Evolutionary conservation across 1,140 invertebrate genomes (phyloP).

Genomic region (Brachionus rotundiformis): DNA sequence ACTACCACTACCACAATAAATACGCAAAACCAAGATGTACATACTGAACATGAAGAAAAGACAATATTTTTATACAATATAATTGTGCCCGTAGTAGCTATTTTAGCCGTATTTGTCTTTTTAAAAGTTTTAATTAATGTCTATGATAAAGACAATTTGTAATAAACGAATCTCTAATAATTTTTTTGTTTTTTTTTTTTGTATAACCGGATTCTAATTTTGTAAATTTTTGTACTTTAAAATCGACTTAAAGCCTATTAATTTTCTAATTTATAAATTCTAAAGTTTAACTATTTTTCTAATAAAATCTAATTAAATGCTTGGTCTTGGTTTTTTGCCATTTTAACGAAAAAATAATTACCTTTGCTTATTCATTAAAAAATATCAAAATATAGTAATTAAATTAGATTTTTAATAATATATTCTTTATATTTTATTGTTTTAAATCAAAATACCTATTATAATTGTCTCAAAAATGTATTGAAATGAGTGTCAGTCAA

Average conservation of each 20-base stretch:
- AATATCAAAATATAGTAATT: too few species aligned
- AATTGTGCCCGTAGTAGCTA: not conserved
- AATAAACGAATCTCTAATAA: not conserved
- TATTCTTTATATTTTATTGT: too few species aligned
- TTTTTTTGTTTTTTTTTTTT: not conserved
- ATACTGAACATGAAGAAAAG: not conserved
- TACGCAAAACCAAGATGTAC: not conserved
- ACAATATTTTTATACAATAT: slow-evolving; percentile 39
- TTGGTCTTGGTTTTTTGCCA: too few species aligned
- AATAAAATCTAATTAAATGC: not conserved
- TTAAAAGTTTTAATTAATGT: slow-evolving; percentile 37
- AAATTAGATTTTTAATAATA: too few species aligned
- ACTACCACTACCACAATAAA: not conserved
- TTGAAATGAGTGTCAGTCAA: too few species aligned
- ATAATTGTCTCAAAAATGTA: too few species aligned
- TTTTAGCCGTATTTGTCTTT: slow-evolving; percentile 6
- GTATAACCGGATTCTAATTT: not conserved
- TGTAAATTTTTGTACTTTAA: too few species aligned
- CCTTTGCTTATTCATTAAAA: too few species aligned
- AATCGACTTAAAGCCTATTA: not conserved
- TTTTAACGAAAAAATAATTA: too few species aligned
- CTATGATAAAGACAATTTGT: slow-evolving; percentile 22
- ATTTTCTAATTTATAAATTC: not conserved
- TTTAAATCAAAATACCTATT: too few species aligned
- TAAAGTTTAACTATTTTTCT: not conserved